Base-by-base conservation (phyloP, 2,113 vertebrate species). In the Phasianus colchicus region DNA sequence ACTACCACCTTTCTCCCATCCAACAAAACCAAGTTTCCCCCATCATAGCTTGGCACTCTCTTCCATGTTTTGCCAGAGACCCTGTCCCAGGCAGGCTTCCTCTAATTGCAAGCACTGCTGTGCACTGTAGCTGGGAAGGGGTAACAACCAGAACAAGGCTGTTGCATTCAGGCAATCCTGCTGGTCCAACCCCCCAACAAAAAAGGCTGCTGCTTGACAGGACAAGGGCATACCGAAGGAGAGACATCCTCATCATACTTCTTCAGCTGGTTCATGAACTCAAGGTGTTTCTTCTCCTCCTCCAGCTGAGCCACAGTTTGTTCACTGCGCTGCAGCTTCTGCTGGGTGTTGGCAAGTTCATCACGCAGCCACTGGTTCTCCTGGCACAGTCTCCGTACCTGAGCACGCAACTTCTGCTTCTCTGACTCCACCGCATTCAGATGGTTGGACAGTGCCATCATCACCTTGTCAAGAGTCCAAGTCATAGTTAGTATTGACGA, bases 351-450 rank as follows among this genome's bases (percentile, higher is more conserved):
- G 16, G 99, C 99, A 89, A 99, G 98, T 96, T 99, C 99, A 0
- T 99, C 99, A 2, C 99, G 97, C 80, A 99, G 98, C 99, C 99
- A 99, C 98, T 99, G 99, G 97, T 99, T 99, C 93, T 99, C 99
- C 98, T 99, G 99, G 96, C 99, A 99, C 36, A 99, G 98, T 13
- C 99, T 98, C 55, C 99, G 97, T 54, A 99, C 99, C 98, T 99
- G 99, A 2, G 99, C 99, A 0, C 99, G 98, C 91, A 99, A 97
- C 96, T 99, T 99, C 98, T 99, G 99, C 97, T 99, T 99, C 98
- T 99, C 99, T 0, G 99, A 99, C 97, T 99, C 99, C 96, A 99
- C 99, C 0, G 99, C 99, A 25, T 99, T 99, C 97, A 99, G 97
- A 86, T 99, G 99, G 97, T 98, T 99, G 87, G 99, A 99, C 86